Evolutionary conservation across 2,888 invertebrate species (phyloP).

Genomic region (Sialis fuliginosa): DNA sequence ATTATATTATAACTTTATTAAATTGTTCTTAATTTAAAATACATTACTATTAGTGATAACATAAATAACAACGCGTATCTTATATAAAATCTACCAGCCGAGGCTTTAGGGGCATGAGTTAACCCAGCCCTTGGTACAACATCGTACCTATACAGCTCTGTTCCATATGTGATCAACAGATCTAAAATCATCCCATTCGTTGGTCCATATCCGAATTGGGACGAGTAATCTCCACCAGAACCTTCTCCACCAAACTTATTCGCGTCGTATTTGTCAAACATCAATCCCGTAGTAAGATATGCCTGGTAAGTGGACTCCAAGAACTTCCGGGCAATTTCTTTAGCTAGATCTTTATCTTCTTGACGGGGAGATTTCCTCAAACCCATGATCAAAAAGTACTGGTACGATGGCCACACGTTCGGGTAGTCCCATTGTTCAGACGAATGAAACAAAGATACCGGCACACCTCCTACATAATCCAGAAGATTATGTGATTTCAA

Average conservation of each 20-base stretch:
- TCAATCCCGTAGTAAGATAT: slow-evolving; percentile 39
- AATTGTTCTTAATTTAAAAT: no score
- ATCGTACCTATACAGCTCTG: no score
- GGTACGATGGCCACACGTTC: slow-evolving; percentile 74
- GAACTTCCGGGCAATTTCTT: slow-evolving; percentile 49
- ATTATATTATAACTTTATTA: no score
- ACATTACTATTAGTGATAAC: no score
- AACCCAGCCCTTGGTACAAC: no score
- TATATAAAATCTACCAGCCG: no score
- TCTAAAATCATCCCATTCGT: slow-evolving; percentile 66
- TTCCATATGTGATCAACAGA: slow-evolving; percentile 26
- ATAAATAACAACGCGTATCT: no score
- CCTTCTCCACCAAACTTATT: slow-evolving; percentile 44
- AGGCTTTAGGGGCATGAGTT: no score
- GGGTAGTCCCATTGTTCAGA: slow-evolving; percentile 70
- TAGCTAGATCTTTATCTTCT: slow-evolving; percentile 38
- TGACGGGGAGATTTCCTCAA: slow-evolving; percentile 36
- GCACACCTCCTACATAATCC: slow-evolving; percentile 46
- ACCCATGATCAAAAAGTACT: slow-evolving; percentile 53
- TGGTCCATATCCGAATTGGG: slow-evolving; percentile 67
- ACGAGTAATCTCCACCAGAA: slow-evolving; percentile 61
- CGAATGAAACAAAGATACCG: slow-evolving; percentile 42
- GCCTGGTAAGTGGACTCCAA: slow-evolving; percentile 44
- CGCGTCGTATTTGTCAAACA: slow-evolving; percentile 61
- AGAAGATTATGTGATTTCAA: slow-evolving; percentile 32